Conservation (phyloP, 64 coral and sea anemone species). For the Cladopsammia gracilis region DNA sequence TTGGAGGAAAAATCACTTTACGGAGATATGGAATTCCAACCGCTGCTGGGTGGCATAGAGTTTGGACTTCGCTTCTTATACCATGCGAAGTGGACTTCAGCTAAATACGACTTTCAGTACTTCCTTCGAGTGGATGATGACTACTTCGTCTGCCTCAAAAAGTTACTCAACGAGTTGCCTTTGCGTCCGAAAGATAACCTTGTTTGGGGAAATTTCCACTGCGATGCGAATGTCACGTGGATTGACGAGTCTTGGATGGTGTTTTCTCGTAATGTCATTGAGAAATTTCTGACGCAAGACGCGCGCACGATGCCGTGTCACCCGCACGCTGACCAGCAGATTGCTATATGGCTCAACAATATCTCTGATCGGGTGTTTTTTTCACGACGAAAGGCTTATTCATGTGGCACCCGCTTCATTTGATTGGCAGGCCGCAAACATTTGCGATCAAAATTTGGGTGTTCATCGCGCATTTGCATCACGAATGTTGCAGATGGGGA, state of each 20-base stretch:
- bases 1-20: not conserved
- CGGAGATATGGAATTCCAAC: constrained; percentile 47
- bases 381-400: constrained; percentile 43
- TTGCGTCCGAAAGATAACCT: constrained; percentile 54
- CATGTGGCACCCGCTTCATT: not conserved
- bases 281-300: constrained; percentile 58
- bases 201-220: constrained; percentile 67
- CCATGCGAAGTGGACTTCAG: constrained; percentile 53
- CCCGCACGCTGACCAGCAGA: constrained; percentile 74
- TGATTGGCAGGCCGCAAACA: not conserved
- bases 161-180: constrained; percentile 50
- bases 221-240: not conserved
- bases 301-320: constrained; percentile 55
- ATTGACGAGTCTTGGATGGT: constrained; percentile 78
- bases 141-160: constrained; percentile 69
- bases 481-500: constrained; percentile 30
- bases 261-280: constrained; percentile 39
- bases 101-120: constrained; percentile 60
- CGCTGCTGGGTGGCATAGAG: constrained; percentile 47
- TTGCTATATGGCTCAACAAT: constrained; percentile 74
- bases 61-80: constrained; percentile 71
- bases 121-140: constrained; percentile 72
- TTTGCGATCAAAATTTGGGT: constrained; percentile 52
- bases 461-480: constrained; percentile 25
- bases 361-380: constrained; percentile 14